Evolutionary conservation across 2,113 vertebrate genomes (phyloP).

Genomic region (Cryptotis parvus): DNA sequence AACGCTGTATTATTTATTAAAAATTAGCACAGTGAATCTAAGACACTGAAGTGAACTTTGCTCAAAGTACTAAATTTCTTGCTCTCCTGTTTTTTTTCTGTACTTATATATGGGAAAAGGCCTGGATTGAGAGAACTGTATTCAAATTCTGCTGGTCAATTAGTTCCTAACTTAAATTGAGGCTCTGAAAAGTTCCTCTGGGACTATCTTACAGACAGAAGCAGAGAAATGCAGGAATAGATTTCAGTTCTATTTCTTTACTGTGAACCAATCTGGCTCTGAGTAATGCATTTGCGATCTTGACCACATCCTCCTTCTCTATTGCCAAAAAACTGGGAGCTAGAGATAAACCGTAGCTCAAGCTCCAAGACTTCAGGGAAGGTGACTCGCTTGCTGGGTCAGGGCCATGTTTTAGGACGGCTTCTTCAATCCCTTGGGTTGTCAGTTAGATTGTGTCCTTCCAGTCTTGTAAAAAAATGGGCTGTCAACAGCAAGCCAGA

Average conservation of each 20-base stretch:
- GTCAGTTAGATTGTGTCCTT: constrained; percentile 59
- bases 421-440: constrained; percentile 57
- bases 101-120: background rate
- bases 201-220: constrained; percentile 54
- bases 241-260: constrained; percentile 61
- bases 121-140: background rate
- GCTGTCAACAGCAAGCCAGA: constrained; percentile 68
- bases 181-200: constrained; percentile 20
- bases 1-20: background rate
- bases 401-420: constrained; percentile 54
- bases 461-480: constrained; percentile 67
- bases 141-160: constrained; percentile 51
- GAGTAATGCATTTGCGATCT: constrained; percentile 76
- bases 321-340: constrained; percentile 70
- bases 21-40: background rate
- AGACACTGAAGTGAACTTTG: background rate
- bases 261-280: constrained; percentile 67
- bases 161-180: constrained; percentile 1
- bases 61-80: background rate
- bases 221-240: constrained; percentile 44
- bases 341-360: constrained; percentile 74
- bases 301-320: constrained; percentile 78
- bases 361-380: constrained; percentile 63
- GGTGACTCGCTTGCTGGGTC: constrained; percentile 62
- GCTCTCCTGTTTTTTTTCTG: background rate